phyloP scores from a whole-genome alignment of 2,113 vertebrate genomes.

The Mustela nigripes region DNA sequence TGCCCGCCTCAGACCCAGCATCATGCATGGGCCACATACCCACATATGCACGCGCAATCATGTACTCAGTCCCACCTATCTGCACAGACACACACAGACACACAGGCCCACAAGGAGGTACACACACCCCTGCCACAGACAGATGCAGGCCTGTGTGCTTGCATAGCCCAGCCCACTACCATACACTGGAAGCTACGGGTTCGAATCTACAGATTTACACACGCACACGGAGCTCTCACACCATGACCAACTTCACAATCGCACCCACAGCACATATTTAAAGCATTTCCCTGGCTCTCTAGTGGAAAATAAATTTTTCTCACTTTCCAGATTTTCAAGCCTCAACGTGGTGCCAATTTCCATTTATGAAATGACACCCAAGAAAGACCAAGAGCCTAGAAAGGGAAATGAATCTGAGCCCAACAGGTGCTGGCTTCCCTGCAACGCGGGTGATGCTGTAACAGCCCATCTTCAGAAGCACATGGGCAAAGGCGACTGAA shows the following conservation, averaged over 20 bases:
- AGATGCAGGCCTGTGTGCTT: background rate
- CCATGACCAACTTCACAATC: background rate
- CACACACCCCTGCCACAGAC: background rate
- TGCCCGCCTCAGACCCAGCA: background rate
- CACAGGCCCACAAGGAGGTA: background rate
- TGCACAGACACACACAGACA: background rate
- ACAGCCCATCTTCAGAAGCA: background rate
- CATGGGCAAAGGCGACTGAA: background rate
- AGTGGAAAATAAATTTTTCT: slow-evolving; percentile 72
- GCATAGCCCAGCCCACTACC: background rate
- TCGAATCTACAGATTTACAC: background rate
- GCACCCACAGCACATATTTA: slow-evolving; percentile 57
- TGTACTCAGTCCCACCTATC: background rate
- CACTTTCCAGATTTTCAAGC: slow-evolving; percentile 64
- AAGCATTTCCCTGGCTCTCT: slow-evolving; percentile 58
- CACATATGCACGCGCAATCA: accelerated
- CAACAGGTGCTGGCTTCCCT: background rate
- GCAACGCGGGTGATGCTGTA: accelerated
- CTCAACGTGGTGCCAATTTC: slow-evolving; percentile 71
- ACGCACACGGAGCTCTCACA: background rate
- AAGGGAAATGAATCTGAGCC: slow-evolving; percentile 61
- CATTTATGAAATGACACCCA: slow-evolving; percentile 67
- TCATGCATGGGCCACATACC: background rate
- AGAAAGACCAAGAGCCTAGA: slow-evolving; percentile 61
- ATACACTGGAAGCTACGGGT: background rate